Conservation (phyloP, 2,888 invertebrate species). For the Abscondita cerata region DNA sequence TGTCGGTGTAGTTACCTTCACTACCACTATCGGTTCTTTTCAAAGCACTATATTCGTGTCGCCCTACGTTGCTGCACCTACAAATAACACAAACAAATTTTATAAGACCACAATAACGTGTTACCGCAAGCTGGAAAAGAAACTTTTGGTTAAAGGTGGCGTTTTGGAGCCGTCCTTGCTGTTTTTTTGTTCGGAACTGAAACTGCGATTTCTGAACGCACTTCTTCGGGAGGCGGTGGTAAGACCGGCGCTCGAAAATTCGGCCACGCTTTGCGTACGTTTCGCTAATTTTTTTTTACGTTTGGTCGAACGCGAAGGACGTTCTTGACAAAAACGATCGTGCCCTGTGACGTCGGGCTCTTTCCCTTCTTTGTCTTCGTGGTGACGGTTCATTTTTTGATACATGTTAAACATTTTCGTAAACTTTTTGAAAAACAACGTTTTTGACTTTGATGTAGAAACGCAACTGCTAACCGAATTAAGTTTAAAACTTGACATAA, state of each 20-base stretch:
- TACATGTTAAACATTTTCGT: constrained; percentile 77
- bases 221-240: constrained; percentile 70
- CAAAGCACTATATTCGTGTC: constrained; percentile 73
- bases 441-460: neutral
- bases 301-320: constrained; percentile 63
- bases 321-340: constrained; percentile 79
- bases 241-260: constrained; percentile 68
- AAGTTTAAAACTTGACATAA: neutral
- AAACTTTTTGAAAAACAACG: neutral
- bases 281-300: constrained; percentile 67
- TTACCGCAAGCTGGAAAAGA: constrained; percentile 60
- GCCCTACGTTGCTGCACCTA: constrained; percentile 59
- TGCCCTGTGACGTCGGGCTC: constrained; percentile 77
- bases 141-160: constrained; percentile 75
- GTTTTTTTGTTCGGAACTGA: constrained; percentile 71
- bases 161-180: constrained; percentile 53
- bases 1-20: constrained; percentile 63
- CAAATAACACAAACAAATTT: constrained; percentile 45
- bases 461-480: constrained; percentile 2
- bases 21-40: constrained; percentile 64
- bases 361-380: constrained; percentile 60
- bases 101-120: neutral
- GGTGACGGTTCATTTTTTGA: constrained; percentile 69
- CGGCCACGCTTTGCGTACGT: constrained; percentile 73
- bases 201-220: constrained; percentile 68